phyloP scores from a whole-genome alignment of 2,797 vertebrate genomes.

The Pseudocheirus occidentalis region DNA sequence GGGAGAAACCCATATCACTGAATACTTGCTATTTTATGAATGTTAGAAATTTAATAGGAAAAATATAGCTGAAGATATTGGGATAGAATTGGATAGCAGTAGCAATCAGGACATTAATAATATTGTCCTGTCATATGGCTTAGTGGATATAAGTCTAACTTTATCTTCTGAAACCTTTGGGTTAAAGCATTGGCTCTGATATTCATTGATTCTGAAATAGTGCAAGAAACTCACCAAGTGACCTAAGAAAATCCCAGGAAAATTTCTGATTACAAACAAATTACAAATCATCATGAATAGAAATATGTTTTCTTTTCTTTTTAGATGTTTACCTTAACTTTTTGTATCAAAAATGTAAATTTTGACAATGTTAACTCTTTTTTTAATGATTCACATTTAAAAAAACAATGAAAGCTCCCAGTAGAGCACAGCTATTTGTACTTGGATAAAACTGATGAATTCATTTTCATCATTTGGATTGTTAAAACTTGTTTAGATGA shows the following conservation, averaged over 20 bases:
- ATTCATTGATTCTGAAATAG: not conserved
- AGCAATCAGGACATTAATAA: not conserved
- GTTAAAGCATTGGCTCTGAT: not conserved
- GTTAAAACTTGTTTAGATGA: not conserved
- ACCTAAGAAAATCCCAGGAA: not conserved
- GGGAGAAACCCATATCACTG: not conserved
- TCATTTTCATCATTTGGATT: not conserved
- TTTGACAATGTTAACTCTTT: not conserved
- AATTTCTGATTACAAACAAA: not conserved
- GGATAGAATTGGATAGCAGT: not conserved
- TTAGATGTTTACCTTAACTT: not conserved
- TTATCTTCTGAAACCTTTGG: not conserved
- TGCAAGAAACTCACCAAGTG: not conserved
- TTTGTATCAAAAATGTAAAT: not conserved
- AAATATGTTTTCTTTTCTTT: not conserved
- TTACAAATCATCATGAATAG: not conserved
- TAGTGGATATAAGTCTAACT: not conserved
- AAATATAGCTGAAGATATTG: not conserved
- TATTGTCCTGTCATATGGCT: not conserved
- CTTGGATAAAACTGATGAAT: not conserved
- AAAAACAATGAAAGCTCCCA: not conserved
- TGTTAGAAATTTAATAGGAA: not conserved
- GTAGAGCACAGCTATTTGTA: not conserved
- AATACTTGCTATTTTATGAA: not conserved
- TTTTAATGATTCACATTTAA: not conserved